Evolutionary conservation across 92 coral and sea anemone genomes (phyloP).

Genomic region (Pocillopora grandis): DNA sequence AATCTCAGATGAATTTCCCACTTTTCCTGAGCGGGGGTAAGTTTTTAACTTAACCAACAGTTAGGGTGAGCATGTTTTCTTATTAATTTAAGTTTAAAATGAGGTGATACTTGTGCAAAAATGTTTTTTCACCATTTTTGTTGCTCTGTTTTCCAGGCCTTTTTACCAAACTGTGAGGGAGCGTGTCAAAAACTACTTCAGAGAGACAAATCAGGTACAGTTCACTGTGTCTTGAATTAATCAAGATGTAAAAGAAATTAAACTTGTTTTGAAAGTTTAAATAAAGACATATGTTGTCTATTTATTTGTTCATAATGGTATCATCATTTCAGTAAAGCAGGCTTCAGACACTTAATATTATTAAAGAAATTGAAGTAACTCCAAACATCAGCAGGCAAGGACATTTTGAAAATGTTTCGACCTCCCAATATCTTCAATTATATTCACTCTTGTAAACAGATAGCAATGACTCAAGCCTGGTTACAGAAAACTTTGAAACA

Average conservation of each 20-base stretch:
- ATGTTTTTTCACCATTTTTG: not conserved
- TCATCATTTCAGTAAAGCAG: too few relatives aligned
- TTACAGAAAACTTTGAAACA: too few relatives aligned
- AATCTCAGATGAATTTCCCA: constrained; percentile 70
- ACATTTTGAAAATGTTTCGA: too few relatives aligned
- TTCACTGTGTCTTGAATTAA: not conserved
- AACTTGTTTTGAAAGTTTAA: not conserved
- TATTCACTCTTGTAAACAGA: too few relatives aligned
- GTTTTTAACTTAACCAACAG: not conserved
- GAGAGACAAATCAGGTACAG: constrained; percentile 75
- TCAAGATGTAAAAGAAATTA: not conserved
- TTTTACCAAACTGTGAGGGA: constrained; percentile 71
- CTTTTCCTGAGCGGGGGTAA: constrained; percentile 81
- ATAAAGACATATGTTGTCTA: not conserved
- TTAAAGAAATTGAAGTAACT: too few relatives aligned
- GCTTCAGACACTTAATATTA: too few relatives aligned
- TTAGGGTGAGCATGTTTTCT: not conserved
- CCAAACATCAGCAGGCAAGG: too few relatives aligned
- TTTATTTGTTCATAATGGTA: not conserved
- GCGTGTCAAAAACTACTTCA: constrained; percentile 71
- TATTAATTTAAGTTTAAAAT: not conserved
- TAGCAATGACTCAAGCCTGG: too few relatives aligned
- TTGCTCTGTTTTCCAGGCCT: constrained; percentile 35
- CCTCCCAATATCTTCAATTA: too few relatives aligned
- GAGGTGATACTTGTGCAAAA: not conserved